A percentile compares a stretch with the other conserved stretches of the same genome.
Evolutionary conservation across 2,888 invertebrate species (phyloP).

Genomic region (Spisula subtruncata): DNA sequence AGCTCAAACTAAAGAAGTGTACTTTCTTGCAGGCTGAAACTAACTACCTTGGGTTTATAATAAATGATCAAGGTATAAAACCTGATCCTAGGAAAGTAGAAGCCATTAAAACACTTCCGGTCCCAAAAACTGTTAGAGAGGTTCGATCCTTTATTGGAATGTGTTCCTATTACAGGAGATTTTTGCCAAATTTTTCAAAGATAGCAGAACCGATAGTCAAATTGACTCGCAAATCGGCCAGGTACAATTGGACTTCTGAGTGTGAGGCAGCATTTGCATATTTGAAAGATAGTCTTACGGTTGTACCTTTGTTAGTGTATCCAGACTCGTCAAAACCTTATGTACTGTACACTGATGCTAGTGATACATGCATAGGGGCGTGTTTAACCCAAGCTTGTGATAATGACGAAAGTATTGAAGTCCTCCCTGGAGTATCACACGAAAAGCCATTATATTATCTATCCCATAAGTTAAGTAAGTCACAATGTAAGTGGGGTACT

Average conservation of each 20-base stretch:
- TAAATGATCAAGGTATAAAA: slow-evolving; percentile 30
- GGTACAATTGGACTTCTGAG: slow-evolving; percentile 46
- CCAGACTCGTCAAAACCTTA: slow-evolving; percentile 53
- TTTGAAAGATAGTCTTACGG: slow-evolving; percentile 57
- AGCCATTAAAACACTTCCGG: slow-evolving; percentile 26
- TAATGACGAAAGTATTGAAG: slow-evolving; percentile 4
- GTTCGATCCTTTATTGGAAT: slow-evolving; percentile 67
- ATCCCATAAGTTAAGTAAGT: slow-evolving; percentile 44
- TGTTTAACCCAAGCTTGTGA: slow-evolving; percentile 35
- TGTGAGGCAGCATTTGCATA: slow-evolving; percentile 58
- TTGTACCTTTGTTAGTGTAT: slow-evolving; percentile 58
- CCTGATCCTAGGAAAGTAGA: slow-evolving; percentile 40
- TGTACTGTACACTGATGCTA: slow-evolving; percentile 61
- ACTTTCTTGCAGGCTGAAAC: slow-evolving; percentile 36
- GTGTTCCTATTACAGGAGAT: slow-evolving; percentile 66
- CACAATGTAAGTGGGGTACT: slow-evolving; percentile 40
- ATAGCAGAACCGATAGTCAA: slow-evolving; percentile 51
- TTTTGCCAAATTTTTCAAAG: slow-evolving; percentile 60
- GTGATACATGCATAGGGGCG: slow-evolving; percentile 50
- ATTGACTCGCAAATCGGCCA: slow-evolving; percentile 52
- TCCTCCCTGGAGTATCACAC: slow-evolving; percentile 10
- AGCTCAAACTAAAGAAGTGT: slow-evolving; percentile 46
- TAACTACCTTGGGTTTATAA: slow-evolving; percentile 44
- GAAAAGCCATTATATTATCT: slow-evolving; percentile 49
- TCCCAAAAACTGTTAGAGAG: slow-evolving; percentile 54